Percentiles rank a stretch among this genome's conserved stretches.
Evolutionary conservation across 2,888 invertebrate genomes (phyloP).

Genomic region (Reticulitermes lucifugus): DNA sequence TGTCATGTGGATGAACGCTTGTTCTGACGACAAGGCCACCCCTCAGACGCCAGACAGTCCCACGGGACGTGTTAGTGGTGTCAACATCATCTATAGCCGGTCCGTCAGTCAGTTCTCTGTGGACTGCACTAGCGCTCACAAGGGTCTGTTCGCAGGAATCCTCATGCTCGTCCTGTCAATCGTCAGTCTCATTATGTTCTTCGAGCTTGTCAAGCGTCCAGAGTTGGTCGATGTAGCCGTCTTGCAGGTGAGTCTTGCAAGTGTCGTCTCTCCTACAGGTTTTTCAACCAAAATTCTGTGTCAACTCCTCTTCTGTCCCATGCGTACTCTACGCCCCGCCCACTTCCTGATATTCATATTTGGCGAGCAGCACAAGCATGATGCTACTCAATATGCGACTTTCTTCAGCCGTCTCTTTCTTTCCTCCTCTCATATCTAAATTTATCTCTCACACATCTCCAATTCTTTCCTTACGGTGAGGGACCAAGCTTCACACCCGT

Average conservation of each 20-base stretch:
- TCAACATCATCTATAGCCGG: conserved; percentile 55
- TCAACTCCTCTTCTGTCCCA: too few relatives aligned
- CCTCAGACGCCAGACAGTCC: background rate
- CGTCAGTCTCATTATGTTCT: conserved; percentile 65
- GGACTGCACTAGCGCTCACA: conserved; percentile 87
- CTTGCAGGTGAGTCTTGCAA: conserved; percentile 66
- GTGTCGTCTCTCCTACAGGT: too few relatives aligned
- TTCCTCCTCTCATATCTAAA: too few relatives aligned
- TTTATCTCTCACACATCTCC: too few relatives aligned
- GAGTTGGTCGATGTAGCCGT: conserved; percentile 61
- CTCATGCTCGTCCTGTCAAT: conserved; percentile 63
- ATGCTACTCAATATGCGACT: too few relatives aligned
- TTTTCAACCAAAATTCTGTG: too few relatives aligned
- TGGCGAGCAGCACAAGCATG: too few relatives aligned
- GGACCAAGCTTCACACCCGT: too few relatives aligned
- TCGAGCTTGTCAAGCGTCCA: conserved; percentile 62
- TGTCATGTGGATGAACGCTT: conserved; percentile 92
- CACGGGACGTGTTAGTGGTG: conserved; percentile 46
- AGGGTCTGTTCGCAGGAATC: conserved; percentile 65
- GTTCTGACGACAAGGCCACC: conserved; percentile 54
- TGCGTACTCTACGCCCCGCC: too few relatives aligned
- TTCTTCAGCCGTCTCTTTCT: too few relatives aligned
- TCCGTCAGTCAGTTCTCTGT: conserved; percentile 78
- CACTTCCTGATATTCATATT: too few relatives aligned
- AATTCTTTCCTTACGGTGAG: too few relatives aligned